Evolutionary conservation across 1,140 invertebrate genomes (phyloP), one percentile per base, ranked within the genome.

Genomic region (Cydia fagiglandana): DNA sequence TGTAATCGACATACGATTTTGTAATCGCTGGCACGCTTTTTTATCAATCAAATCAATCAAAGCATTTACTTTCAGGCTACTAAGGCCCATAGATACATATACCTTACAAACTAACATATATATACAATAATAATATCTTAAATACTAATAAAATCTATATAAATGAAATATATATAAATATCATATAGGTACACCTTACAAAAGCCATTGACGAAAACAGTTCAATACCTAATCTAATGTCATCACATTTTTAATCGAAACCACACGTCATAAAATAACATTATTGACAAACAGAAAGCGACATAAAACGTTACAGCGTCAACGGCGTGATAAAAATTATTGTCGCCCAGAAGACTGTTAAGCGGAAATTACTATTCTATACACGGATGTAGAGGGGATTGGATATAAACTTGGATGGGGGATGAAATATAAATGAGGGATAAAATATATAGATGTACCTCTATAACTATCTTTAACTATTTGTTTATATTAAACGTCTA

Each of bases 361-460:
- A 81, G 80, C 83, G 83, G 80, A 80, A 80, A 86, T 86, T 86
- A 85, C 83, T 85, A 86, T 86, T 86, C 83, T 77, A 78, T 34
- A 77, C 80, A 73, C 78, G 78, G 53, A n/a, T 28, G 77, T 77
- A 75, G 73, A 56, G 10, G 10, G 56, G 56, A 61, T 61, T 10
- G 20, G 56, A 61, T 24, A 61, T 56, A 61, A 24, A 61, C 56
- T 24, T 20, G 56, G 17, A n/a, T 10, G 9, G 56, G 13, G 20
- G 20, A 24, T 61, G 24, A 61, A 61, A 61, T 61, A 61, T 61
- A 61, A 24, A 61, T 61, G 56, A 61, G 56, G 56, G 13, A 53
- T 15, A 53, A 53, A 53, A 53, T n/a, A 6, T n/a, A 13, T 13
- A 5, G 1, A 10, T 15, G 10, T 15, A 53, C n/a, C 50, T 17